These are phyloP conservation scores for Andrena minutula DNA, from an alignment of 2,888 invertebrate genomes.

Conservation along the genomic window DNA sequence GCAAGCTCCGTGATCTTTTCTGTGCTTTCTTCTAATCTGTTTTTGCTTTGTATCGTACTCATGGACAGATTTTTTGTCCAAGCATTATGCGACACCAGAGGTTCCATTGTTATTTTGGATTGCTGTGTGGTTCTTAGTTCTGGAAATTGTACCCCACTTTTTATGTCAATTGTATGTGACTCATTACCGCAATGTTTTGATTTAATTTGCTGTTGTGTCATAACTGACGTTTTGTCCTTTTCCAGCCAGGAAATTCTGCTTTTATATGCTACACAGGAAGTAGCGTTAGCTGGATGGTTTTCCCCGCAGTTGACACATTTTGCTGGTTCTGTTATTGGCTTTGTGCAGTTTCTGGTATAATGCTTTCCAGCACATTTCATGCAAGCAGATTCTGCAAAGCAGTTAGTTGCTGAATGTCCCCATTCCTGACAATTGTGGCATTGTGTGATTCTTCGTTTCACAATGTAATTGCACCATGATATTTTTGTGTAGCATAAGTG, in stretches of 20 bases:
- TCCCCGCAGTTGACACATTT: slow-evolving; percentile 74
- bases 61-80: no score
- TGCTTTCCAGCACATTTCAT: slow-evolving; percentile 72
- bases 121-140: no score
- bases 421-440: slow-evolving; percentile 74
- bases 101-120: no score
- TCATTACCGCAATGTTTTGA: no score
- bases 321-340: slow-evolving; percentile 63
- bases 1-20: not conserved
- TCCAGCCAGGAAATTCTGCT: not conserved
- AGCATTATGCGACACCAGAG: no score
- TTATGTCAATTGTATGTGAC: no score
- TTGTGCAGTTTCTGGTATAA: slow-evolving; percentile 69
- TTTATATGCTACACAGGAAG: slow-evolving; percentile 13
- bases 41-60: no score
- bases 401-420: slow-evolving; percentile 71
- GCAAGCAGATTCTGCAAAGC: slow-evolving; percentile 64
- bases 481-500: slow-evolving; percentile 62
- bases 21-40: not conserved
- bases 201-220: no score
- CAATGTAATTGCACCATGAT: slow-evolving; percentile 66
- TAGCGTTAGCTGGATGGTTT: slow-evolving; percentile 62
- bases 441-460: slow-evolving; percentile 66
- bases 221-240: not conserved
- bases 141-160: no score